Percentiles rank a stretch among this genome's conserved stretches.
These are phyloP conservation scores for Candidula unifasciata DNA, from an alignment of 2,888 invertebrate species.

Conservation along the genomic window DNA sequence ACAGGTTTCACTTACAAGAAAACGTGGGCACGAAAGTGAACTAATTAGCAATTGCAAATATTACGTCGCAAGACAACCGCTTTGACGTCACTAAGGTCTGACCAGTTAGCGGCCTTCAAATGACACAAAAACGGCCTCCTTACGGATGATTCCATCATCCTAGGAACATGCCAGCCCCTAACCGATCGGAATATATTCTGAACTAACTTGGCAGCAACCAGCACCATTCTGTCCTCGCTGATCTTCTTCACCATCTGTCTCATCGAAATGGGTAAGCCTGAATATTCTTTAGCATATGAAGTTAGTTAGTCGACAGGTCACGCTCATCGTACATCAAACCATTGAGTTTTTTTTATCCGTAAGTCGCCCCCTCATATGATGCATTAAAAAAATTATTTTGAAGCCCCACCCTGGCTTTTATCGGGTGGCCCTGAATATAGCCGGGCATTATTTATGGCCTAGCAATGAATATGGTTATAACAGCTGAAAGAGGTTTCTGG, in stretches of 20 bases:
- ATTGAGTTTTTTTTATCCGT: no score
- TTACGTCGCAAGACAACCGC: slow-evolving; percentile 36
- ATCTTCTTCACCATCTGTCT: slow-evolving; percentile 43
- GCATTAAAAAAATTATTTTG: no score
- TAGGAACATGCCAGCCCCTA: slow-evolving; percentile 11
- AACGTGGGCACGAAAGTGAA: not conserved
- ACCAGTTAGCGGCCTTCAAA: slow-evolving; percentile 16
- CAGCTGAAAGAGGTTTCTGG: no score
- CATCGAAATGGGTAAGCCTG: slow-evolving; percentile 43
- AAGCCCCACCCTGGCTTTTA: no score
- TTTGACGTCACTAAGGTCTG: slow-evolving; percentile 21
- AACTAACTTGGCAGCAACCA: slow-evolving; percentile 14
- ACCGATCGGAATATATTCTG: not conserved
- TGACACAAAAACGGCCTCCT: slow-evolving; percentile 19
- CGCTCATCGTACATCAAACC: no score
- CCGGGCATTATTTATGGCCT: no score
- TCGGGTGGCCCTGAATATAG: no score
- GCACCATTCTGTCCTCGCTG: slow-evolving; percentile 45
- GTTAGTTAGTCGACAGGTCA: no score
- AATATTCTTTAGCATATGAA: no score
- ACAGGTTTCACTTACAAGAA: not conserved
- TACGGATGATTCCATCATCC: slow-evolving; percentile 39
- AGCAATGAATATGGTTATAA: no score
- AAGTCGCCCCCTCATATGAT: no score
- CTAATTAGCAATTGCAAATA: not conserved